Base-by-base conservation (phyloP, 2,113 vertebrate species). In the Alces alces region DNA sequence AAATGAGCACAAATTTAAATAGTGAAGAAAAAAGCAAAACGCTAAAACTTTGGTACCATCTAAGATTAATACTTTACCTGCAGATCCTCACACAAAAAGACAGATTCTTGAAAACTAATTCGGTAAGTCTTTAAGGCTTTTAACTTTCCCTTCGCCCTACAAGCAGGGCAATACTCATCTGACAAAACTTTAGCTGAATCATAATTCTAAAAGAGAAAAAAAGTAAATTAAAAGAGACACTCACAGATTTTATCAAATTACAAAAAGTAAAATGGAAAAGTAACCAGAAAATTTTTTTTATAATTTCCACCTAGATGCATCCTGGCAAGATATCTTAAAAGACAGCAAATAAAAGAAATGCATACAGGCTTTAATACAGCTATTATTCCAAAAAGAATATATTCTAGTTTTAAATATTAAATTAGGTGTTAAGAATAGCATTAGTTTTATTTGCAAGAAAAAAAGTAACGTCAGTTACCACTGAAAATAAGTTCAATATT, bases 71-170 rank as follows among this genome's bases (percentile, higher is more conserved):
- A 57, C 45, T 93, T 96, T 98, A 99, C 99, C 99, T 99, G 99
- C 96, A 99, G 99, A 98, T 99, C 99, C 97, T 99, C 99, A 99
- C 99, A 99, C 84, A 99, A 98, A 33, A 98, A 99, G 98, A 99
- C 95, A 5, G 99, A 99, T 94, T 99, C 99, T 90, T 99, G 98
- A 96, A 99, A 99, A 98, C 99, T 99, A 98, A 99, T 98, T 88
- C 98, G 98, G 83, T 99, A 99, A 33, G 98, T 98, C 86, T 98
- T 99, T 94, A 99, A 98, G 79, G 97, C 82, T 82, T 98, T 99
- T 9, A 89, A 98, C 92, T 99, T 98, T 93, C 99, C 99, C 82
- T 99, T 99, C 13, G 98, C 98, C 91, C 98, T 98, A 97, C 99
- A 99, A 98, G 99, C 99, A 83, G 99, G 99, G 96, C 99, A 99